phyloP scores from a whole-genome alignment of 2,113 vertebrate genomes.

The Chroicocephalus ridibundus region DNA sequence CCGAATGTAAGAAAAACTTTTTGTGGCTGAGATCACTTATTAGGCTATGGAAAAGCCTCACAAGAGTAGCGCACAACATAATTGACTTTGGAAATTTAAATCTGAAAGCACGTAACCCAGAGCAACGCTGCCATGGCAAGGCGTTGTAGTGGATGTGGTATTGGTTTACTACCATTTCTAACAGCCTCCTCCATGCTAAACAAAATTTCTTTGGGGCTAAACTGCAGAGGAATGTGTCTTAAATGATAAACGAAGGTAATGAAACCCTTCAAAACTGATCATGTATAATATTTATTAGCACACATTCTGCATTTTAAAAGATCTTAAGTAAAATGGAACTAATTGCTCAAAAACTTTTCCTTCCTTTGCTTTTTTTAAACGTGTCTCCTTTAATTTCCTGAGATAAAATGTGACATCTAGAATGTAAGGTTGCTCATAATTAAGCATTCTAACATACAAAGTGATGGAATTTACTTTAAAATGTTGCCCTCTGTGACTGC shows the following conservation, averaged over 20 bases:
- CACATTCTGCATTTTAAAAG: constrained; percentile 12
- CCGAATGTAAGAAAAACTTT: background rate
- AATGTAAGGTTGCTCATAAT: constrained; percentile 56
- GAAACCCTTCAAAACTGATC: constrained; percentile 35
- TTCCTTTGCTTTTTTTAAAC: constrained; percentile 13
- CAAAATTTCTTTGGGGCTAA: background rate
- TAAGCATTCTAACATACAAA: constrained; percentile 43
- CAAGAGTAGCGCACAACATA: background rate
- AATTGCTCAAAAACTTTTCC: constrained; percentile 46
- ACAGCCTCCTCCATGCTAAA: background rate
- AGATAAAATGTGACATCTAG: background rate
- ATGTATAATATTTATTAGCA: constrained; percentile 36
- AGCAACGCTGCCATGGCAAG: background rate
- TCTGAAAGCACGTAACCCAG: background rate
- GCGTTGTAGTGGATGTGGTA: background rate
- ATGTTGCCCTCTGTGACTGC: background rate
- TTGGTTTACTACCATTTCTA: background rate
- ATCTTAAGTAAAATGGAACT: background rate
- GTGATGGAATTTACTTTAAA: constrained; percentile 19
- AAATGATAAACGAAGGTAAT: constrained; percentile 35
- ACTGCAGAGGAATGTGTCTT: background rate
- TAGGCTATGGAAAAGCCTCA: background rate
- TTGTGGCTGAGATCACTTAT: background rate
- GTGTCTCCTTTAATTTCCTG: constrained; percentile 62
- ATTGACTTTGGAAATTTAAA: background rate